These are phyloP conservation scores for Arothron firmamentum DNA, from an alignment of 2,113 vertebrate genomes.

Conservation along the genomic window DNA sequence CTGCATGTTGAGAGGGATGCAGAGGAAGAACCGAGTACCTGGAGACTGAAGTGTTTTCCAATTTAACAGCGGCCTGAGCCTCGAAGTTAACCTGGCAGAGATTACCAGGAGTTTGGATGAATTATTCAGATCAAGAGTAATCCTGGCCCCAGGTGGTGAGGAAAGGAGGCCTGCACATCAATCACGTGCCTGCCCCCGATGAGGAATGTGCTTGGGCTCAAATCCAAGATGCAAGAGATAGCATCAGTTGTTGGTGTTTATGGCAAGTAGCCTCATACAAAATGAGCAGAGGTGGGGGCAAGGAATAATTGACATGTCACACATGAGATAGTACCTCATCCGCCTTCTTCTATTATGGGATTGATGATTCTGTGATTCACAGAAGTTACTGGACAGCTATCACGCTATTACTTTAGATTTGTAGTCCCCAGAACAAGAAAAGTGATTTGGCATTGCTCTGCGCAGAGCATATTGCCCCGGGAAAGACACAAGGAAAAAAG, in stretches of 20 bases:
- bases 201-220: slow-evolving; percentile 32
- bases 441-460: not conserved
- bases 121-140: slow-evolving; percentile 52
- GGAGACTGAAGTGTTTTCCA: not conserved
- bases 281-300: slow-evolving; percentile 25
- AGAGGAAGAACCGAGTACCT: slow-evolving; percentile 7
- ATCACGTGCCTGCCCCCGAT: slow-evolving; percentile 27
- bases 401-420: slow-evolving; percentile 25
- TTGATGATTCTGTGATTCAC: slow-evolving; percentile 55
- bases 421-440: not conserved
- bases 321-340: slow-evolving; percentile 54
- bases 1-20: slow-evolving; percentile 7
- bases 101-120: slow-evolving; percentile 45
- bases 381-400: slow-evolving; percentile 45
- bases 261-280: slow-evolving; percentile 46
- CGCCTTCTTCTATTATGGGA: slow-evolving; percentile 36
- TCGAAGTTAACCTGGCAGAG: slow-evolving; percentile 38
- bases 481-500: too few relatives aligned
- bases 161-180: slow-evolving; percentile 33
- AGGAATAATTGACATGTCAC: slow-evolving; percentile 59
- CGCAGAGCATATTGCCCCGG: too few relatives aligned
- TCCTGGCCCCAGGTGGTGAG: slow-evolving; percentile 35
- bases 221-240: slow-evolving; percentile 34
- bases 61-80: slow-evolving; percentile 19
- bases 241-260: slow-evolving; percentile 32